Conservation (phyloP, 2,888 invertebrate genomes). For the Agonum fuliginosum region DNA sequence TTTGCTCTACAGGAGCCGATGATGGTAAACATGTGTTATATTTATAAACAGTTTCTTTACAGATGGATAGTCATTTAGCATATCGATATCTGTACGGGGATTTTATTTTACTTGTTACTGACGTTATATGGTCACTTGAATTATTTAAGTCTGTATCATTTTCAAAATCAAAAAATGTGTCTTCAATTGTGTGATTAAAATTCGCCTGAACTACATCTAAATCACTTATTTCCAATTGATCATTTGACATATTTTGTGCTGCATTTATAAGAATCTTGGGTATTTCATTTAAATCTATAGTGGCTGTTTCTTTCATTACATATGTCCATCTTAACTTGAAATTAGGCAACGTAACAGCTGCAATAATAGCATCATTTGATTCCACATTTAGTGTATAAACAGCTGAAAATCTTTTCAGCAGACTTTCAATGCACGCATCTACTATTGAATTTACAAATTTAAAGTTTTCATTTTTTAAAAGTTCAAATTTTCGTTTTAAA, state of each 20-base stretch:
- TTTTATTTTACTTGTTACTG: too few species aligned
- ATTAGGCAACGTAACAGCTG: constrained; percentile 5
- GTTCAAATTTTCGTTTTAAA: not conserved
- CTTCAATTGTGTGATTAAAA: not conserved
- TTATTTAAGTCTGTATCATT: constrained; percentile 8
- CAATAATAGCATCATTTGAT: constrained; percentile 11
- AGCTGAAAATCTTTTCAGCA: not conserved
- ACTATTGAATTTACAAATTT: not conserved
- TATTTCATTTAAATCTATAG: not conserved
- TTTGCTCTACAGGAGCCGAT: too few species aligned
- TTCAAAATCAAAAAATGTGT: constrained; percentile 41
- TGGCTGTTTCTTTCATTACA: not conserved
- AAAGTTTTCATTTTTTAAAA: not conserved
- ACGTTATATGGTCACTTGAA: not conserved
- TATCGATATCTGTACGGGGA: too few species aligned
- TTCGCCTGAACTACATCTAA: not conserved
- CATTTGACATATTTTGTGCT: not conserved
- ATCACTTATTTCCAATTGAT: not conserved
- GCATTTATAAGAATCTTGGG: not conserved
- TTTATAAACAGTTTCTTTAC: too few species aligned
- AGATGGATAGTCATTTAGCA: too few species aligned
- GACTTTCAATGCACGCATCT: not conserved
- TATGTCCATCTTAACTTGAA: not conserved
- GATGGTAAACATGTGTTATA: too few species aligned
- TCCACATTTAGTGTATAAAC: not conserved